Conservation (phyloP, 2,113 vertebrate genomes). For the Vicugna pacos region DNA sequence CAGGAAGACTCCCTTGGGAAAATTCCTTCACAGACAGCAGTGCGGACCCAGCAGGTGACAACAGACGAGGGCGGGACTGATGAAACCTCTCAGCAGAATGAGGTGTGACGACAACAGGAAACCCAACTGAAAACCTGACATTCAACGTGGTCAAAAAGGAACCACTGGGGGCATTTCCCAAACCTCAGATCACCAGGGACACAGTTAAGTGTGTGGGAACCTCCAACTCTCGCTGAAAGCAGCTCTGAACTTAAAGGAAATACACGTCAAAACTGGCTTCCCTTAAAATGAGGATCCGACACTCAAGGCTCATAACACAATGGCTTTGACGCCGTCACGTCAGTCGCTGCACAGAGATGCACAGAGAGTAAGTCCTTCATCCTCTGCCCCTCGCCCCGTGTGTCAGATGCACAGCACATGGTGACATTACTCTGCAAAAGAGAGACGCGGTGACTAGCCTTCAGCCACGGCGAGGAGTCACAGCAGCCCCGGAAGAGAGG, state of each 20-base stretch:
- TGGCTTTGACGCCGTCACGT: background rate
- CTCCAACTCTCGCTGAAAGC: background rate
- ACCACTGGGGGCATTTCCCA: background rate
- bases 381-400: background rate
- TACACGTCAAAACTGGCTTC: background rate
- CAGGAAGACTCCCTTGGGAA: background rate
- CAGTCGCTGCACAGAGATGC: rapidly evolving
- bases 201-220: background rate
- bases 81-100: background rate
- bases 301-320: background rate
- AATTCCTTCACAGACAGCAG: background rate
- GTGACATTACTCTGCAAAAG: background rate
- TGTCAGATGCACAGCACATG: background rate
- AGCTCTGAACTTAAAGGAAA: background rate
- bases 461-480: background rate
- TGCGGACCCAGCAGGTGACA: background rate
- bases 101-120: background rate
- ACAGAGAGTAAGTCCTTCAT: background rate
- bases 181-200: background rate
- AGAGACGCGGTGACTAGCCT: background rate
- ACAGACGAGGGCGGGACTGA: background rate
- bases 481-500: background rate
- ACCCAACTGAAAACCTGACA: background rate
- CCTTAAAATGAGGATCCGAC: background rate
- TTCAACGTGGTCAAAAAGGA: background rate